Percentiles rank a stretch among this genome's conserved stretches.
Evolutionary conservation across 2,888 invertebrate species (phyloP).

Genomic region (Helleia helle): DNA sequence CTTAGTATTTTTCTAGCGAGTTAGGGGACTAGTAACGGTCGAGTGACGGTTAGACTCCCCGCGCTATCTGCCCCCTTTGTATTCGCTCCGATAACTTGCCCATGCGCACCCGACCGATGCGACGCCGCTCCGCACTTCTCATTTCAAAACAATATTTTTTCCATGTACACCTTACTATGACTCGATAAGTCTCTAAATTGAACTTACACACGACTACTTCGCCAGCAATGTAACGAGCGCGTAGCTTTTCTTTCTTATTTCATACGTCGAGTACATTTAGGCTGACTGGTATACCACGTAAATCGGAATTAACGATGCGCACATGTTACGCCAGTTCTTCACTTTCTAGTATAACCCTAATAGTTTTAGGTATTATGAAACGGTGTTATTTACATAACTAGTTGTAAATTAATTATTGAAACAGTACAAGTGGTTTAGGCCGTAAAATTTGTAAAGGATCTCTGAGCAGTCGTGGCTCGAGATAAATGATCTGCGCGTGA

Average conservation of each 20-base stretch:
- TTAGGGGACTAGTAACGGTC: constrained; percentile 71
- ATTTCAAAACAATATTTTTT: constrained; percentile 56
- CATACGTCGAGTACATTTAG: constrained; percentile 33
- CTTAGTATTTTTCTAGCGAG: constrained; percentile 66
- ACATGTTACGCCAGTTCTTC: constrained; percentile 32
- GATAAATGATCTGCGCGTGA: constrained; percentile 53
- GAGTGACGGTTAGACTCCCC: constrained; percentile 70
- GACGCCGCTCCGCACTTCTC: constrained; percentile 59
- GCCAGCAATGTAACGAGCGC: constrained; percentile 42
- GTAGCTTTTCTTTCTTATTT: constrained; percentile 21
- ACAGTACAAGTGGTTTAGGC: constrained; percentile 22
- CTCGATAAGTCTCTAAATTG: constrained; percentile 35
- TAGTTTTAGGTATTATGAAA: neutral
- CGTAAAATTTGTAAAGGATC: constrained; percentile 32
- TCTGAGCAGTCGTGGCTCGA: constrained; percentile 30
- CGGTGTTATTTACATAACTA: neutral
- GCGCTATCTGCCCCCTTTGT: constrained; percentile 72
- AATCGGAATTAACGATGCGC: constrained; percentile 63
- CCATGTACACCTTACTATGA: constrained; percentile 47
- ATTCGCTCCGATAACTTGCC: constrained; percentile 74
- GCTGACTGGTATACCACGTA: constrained; percentile 44
- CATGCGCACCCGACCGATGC: constrained; percentile 71
- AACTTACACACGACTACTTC: constrained; percentile 28
- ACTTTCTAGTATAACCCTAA: constrained; percentile 7
- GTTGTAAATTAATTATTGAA: constrained; percentile 1